Evolutionary conservation across 1,140 invertebrate species (phyloP), one percentile per base, ranked within the genome.

Genomic region (Eupristina koningsbergeri): DNA sequence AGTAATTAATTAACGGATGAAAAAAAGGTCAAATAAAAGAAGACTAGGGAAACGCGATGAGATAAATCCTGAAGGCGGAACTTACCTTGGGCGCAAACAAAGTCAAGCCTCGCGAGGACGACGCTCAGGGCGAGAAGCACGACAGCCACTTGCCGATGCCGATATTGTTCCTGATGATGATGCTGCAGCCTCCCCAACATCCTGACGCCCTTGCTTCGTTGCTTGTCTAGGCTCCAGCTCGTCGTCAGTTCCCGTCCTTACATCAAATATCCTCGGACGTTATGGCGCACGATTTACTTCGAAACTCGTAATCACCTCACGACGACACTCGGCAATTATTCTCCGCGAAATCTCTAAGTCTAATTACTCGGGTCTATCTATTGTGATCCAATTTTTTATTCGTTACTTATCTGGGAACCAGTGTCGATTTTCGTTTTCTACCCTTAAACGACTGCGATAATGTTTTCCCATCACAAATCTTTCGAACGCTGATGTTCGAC

Each of bases 11-110:
- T 45, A 45, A n/a, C n/a, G n/a, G n/a, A n/a, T n/a, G n/a, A 31
- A 64, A 31, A 19, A 17, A 1, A 34, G 34, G 31, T 34, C 29
- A 64, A 34, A 64, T 34, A 22, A 58, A 26, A 9, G 3, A 26
- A 58, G 26, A 58, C 22, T 6, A 58, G 26, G 22, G 22, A 1
- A 26, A 58, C 26, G 9, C 6, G 2, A 26, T 58, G 19, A 26
- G 5, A 26, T 26, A 13, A 58, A 58, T 58, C 26, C 22, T 13
- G 19, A 13, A 2, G 41, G 41, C 67, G 26, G 47, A 26, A 91
- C 91, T 90, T 87, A 92, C 92, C 92, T 92, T 92, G 91, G 45
- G 91, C 90, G 81, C 85, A 85, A 85, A 89, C 89, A 86, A 86
- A 87, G 86, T 87, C 88, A 84, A 92, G 85, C 71, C 90, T 86